phyloP scores from a whole-genome alignment of 2,888 invertebrate genomes.

The Philhelius pedissequus region DNA sequence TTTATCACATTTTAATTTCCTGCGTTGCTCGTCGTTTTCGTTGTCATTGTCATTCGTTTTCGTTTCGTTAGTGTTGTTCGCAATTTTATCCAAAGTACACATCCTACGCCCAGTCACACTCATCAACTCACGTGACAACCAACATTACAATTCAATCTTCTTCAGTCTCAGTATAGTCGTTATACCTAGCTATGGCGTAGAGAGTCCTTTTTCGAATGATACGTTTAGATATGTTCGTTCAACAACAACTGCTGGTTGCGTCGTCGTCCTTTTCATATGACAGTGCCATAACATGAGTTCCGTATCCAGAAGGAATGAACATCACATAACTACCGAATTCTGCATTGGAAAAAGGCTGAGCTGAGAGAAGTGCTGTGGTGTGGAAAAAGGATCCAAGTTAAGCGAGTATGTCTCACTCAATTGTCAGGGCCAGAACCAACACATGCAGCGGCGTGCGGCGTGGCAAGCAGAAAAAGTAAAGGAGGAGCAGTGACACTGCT shows the following conservation, averaged over 20 bases:
- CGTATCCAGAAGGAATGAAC: conserved; percentile 1
- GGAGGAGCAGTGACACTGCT: conserved; percentile 14
- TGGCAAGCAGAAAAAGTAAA: not conserved
- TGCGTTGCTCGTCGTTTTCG: not conserved
- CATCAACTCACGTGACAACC: conserved; percentile 45
- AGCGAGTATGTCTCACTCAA: conserved; percentile 46
- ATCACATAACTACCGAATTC: not conserved
- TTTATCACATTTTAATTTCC: conserved; percentile 55
- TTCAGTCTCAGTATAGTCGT: not conserved
- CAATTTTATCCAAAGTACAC: conserved; percentile 17
- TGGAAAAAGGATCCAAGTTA: conserved; percentile 43
- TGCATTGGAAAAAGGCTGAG: not conserved
- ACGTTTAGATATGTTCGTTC: not conserved
- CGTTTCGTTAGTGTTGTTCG: not conserved
- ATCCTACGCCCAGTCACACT: conserved; percentile 39
- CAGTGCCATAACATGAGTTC: conserved; percentile 28
- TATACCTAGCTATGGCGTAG: not conserved
- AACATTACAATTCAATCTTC: conserved; percentile 63
- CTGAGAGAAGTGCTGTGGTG: not conserved
- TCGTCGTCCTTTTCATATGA: conserved; percentile 11
- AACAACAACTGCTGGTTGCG: not conserved
- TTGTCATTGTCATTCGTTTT: not conserved
- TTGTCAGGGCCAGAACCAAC: conserved; percentile 34
- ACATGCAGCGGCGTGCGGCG: no score
- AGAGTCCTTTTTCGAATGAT: conserved; percentile 18